Conservation (phyloP, 2,113 vertebrate species). For the Heterotilapia buettikoferi region DNA sequence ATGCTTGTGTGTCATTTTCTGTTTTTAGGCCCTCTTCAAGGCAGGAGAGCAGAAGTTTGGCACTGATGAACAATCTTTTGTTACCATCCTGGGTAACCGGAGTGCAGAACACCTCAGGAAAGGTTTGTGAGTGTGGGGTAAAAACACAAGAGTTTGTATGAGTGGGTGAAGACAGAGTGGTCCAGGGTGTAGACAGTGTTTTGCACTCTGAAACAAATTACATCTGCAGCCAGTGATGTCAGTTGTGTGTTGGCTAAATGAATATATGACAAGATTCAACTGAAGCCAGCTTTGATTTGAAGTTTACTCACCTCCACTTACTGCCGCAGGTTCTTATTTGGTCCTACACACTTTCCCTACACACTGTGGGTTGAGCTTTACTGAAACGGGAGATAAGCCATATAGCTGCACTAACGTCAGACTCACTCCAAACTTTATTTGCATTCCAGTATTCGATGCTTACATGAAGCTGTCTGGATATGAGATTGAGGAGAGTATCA, state of each 20-base stretch:
- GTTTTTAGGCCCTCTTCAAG: constrained; percentile 80
- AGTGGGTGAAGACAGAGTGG: not conserved
- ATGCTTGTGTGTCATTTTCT: not conserved
- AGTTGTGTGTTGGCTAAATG: not conserved
- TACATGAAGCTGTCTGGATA: constrained; percentile 92
- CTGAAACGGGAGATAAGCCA: not conserved
- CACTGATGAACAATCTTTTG: constrained; percentile 90
- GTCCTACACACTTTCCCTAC: not conserved
- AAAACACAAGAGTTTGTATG: not conserved
- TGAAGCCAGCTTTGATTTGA: not conserved
- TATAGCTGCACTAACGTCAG: not conserved
- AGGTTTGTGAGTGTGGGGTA: constrained; percentile 67
- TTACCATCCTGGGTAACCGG: constrained; percentile 90
- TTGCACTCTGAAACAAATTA: not conserved
- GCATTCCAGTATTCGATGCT: constrained; percentile 83
- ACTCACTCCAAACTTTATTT: not conserved
- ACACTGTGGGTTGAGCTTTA: not conserved
- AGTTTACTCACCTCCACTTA: not conserved
- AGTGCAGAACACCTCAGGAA: constrained; percentile 83
- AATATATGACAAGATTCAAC: not conserved
- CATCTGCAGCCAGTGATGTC: not conserved
- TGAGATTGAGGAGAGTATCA: constrained; percentile 92
- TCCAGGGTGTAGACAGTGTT: not conserved
- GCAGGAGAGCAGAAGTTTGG: constrained; percentile 93
- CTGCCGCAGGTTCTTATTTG: not conserved